These are phyloP conservation scores for Xestia sexstrigata DNA, from an alignment of 2,888 invertebrate species.

Conservation along the genomic window DNA sequence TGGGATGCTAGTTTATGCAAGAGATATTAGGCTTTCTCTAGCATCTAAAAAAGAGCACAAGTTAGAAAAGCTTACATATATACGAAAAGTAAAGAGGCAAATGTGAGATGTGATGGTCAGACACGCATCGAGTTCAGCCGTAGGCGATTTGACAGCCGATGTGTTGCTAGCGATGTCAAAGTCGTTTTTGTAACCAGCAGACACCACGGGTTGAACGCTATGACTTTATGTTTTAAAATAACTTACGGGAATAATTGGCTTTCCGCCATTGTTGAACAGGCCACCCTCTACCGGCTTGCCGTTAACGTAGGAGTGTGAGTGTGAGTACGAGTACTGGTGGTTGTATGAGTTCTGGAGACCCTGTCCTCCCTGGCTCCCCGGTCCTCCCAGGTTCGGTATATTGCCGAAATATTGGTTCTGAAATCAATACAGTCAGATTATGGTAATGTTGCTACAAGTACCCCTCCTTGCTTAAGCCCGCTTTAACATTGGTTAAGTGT, in stretches of 20 bases:
- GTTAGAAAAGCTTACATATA: neutral
- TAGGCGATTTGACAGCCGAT: neutral
- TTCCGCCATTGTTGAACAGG: constrained; percentile 13
- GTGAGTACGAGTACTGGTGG: constrained; percentile 35
- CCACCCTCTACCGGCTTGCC: constrained; percentile 22
- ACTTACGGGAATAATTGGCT: constrained; percentile 29
- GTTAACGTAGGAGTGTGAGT: constrained; percentile 26
- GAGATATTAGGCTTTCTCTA: neutral
- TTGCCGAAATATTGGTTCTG: constrained; percentile 15
- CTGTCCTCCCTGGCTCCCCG: neutral
- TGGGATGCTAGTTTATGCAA: neutral
- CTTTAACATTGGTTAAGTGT: neutral
- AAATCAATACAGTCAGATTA: neutral
- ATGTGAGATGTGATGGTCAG: neutral
- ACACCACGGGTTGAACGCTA: too few species aligned
- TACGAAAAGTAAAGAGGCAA: neutral
- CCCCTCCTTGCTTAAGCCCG: neutral
- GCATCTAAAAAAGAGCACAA: neutral
- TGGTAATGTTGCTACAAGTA: neutral
- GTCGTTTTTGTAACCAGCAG: neutral
- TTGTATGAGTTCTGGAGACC: constrained; percentile 30
- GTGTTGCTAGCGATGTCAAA: neutral
- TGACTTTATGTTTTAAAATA: neutral
- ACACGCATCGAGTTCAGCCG: neutral
- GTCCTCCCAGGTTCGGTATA: neutral